These are phyloP conservation scores for Vandiemenella viatica DNA, from an alignment of 2,888 invertebrate genomes.

Conservation along the genomic window DNA sequence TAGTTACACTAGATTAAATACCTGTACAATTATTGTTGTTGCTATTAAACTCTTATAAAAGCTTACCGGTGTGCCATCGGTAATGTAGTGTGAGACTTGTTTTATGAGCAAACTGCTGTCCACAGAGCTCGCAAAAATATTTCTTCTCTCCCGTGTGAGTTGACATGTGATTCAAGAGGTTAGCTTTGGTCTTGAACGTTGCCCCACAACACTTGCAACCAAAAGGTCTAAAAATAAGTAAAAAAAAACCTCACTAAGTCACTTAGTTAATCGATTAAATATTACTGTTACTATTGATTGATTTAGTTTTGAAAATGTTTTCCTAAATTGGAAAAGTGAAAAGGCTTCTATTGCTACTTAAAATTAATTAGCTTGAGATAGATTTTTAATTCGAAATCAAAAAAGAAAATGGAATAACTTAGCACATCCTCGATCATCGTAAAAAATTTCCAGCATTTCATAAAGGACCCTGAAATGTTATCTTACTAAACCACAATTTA, in stretches of 20 bases:
- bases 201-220: constrained; percentile 30
- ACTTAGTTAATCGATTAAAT: too few species aligned
- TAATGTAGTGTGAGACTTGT: constrained; percentile 62
- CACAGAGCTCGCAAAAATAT: constrained; percentile 53
- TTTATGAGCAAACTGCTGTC: constrained; percentile 58
- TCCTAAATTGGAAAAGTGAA: too few species aligned
- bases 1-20: too few species aligned
- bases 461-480: too few species aligned
- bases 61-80: constrained; percentile 28
- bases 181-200: constrained; percentile 56
- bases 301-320: too few species aligned
- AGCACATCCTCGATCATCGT: too few species aligned
- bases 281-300: too few species aligned
- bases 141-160: constrained; percentile 58
- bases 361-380: neutral
- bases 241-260: neutral
- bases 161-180: constrained; percentile 53
- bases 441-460: too few species aligned
- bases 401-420: neutral
- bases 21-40: too few species aligned
- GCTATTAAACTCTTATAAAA: too few species aligned
- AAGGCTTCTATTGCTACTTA: too few species aligned
- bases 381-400: neutral
- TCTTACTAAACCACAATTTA: too few species aligned
- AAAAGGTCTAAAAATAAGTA: constrained; percentile 25